A percentile compares a stretch with the other conserved stretches of the same genome.
Conservation (phyloP, 2,888 invertebrate genomes). For the Nomada fabriciana region DNA sequence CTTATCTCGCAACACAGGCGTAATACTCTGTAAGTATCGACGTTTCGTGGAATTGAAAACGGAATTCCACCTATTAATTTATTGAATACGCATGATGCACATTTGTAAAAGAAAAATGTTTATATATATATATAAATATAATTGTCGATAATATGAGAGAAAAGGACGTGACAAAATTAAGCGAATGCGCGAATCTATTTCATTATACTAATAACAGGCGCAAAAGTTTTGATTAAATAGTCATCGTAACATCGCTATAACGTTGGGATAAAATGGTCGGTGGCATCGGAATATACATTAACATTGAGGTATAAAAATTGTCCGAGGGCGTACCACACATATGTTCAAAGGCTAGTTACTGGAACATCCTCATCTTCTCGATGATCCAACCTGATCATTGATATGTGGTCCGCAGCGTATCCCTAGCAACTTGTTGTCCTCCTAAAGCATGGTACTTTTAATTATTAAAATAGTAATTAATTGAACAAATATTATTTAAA, state of each 20-base stretch:
- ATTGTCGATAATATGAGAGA: slow-evolving; percentile 27
- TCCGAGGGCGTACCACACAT: slow-evolving; percentile 83
- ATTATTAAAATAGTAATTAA: slow-evolving; percentile 4
- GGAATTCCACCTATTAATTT: slow-evolving; percentile 13
- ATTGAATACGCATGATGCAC: slow-evolving; percentile 24
- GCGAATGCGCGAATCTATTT: slow-evolving; percentile 20
- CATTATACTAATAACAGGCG: slow-evolving; percentile 43
- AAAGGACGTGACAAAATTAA: slow-evolving; percentile 25
- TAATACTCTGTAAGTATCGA: slow-evolving; percentile 23
- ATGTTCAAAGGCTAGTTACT: slow-evolving; percentile 78
- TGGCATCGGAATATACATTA: slow-evolving; percentile 44
- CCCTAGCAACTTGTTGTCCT: slow-evolving; percentile 79
- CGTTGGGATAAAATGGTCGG: slow-evolving; percentile 25
- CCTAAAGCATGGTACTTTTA: slow-evolving; percentile 51
- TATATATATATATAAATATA: slow-evolving; percentile 1
- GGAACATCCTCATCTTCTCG: slow-evolving; percentile 74
- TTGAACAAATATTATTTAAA: not conserved
- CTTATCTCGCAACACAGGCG: slow-evolving; percentile 28
- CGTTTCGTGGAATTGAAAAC: slow-evolving; percentile 25
- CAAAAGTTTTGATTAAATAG: slow-evolving; percentile 38
- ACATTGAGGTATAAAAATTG: slow-evolving; percentile 62
- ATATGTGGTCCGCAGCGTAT: slow-evolving; percentile 81
- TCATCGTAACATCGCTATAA: slow-evolving; percentile 8
- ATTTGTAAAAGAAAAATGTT: slow-evolving; percentile 27
- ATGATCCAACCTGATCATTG: slow-evolving; percentile 78